Evolutionary conservation across 2,113 vertebrate genomes (phyloP), one percentile per base, ranked within the genome.

Genomic region (Clarias magur): DNA sequence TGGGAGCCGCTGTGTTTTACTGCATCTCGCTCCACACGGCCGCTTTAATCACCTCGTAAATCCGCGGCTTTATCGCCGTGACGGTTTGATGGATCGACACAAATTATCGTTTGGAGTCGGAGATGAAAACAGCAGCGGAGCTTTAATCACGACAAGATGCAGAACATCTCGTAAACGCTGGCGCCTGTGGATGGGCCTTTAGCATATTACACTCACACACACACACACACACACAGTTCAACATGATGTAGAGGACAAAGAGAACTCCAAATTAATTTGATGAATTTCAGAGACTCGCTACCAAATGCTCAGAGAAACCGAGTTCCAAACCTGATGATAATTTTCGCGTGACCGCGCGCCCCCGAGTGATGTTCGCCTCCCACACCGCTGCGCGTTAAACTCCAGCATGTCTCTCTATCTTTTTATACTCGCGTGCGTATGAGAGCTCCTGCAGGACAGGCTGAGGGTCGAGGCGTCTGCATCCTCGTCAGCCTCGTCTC

Each of bases 131-230:
- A 7, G 30, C 30, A 62, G 57, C 21, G 2, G 79, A 23, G 57
- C 11, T 62, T 81, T 81, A 81, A 81, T 81, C 57, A 80, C 79
- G 62, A 42, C 79, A 62, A 15, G n/a, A 62, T 80, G 78, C 57
- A 27, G 78, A 60, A 60, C 79, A 62, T 60, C 79, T 81, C 21
- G 21, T 81, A 81, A 81, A 62, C 13, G 6, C 1, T 34, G 78
- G 78, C 3, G 27, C 78, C 78, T 59, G 78, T 80, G 79, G 79
- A 62, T 48, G 42, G 42, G 42, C 42, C 42, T 48, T 48, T 48
- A 48, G 42, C 42, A 23, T 17, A 11, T 13, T 25, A 81, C 12
- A 60, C n/a, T 3, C 16, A 7, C 12, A 48, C 38, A 42, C 76
- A 79, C 53, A 79, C 76, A 30, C 8, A 42, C 38, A 42, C 38